Base-by-base conservation (phyloP, 2,888 invertebrate genomes). In the Leptopilina drosophilae region DNA sequence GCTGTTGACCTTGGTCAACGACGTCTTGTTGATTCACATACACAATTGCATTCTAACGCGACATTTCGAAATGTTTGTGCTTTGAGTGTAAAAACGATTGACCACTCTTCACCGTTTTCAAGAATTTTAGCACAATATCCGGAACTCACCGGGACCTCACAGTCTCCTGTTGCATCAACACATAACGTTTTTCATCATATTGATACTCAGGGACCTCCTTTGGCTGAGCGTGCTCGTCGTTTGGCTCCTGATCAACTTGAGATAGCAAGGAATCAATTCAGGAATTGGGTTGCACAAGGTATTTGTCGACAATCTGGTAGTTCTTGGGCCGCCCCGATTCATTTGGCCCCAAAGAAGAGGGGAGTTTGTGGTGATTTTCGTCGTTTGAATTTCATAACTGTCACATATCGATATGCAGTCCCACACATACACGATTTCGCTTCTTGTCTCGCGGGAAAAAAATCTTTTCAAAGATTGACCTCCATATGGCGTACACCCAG, bases 401-500 rank as follows among this genome's bases (percentile, higher is more conserved):
- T 84, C 3, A 89, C 85, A 0, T 90, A 91, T 81, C 64, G 88
- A 2, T 79, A 92, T 92, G 89, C 91, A 0, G 80, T 90, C 8
- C 85, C 87, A 2, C 85, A 89, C 33, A 77, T 92, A 5, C 82
- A 86, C n/a, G 89, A 90, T 81, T 88, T 89, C 78, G 42, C 33
- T 87, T 0, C 83, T 86, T 11, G 80, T 7, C 80, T 91, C 0
- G 46, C 79, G 11, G 86, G 85, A 0, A 86, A 85, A 85, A 76
- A 4, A 79, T 88, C n/a, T 89, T 89, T 80, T 83, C 86, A 0
- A 81, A 75, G 9, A 79, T 91, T 1, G 90, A 91, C 82, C 82
- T 91, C 20, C 82, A 83, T 5, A 78, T 85, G 20, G 91, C 90
- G 0, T 93, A 88, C 78, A 86, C 90, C 77, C 89, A 92, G 66